phyloP scores from a whole-genome alignment of 2,113 vertebrate species.

The Anarrhichthys ocellatus region DNA sequence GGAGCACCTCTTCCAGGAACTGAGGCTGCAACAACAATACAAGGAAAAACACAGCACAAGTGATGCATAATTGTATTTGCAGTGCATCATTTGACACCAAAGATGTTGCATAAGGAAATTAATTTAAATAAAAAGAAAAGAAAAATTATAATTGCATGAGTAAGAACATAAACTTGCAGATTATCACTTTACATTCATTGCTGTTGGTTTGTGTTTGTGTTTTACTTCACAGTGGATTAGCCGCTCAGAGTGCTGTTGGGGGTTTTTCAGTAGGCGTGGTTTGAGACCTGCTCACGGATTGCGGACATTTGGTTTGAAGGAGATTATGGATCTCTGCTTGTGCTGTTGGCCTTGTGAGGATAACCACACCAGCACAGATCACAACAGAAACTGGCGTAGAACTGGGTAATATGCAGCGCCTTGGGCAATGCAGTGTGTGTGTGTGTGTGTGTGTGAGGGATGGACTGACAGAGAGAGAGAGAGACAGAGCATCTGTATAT shows the following conservation, averaged over 20 bases:
- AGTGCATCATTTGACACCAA: neutral
- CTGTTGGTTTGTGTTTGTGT: constrained; percentile 18
- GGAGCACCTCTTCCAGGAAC: constrained; percentile 21
- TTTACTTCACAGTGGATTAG: constrained; percentile 46
- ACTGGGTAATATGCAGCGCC: constrained; percentile 24
- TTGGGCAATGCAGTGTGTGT: constrained; percentile 4
- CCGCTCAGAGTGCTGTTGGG: constrained; percentile 17
- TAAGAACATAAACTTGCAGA: constrained; percentile 17
- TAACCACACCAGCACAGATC: constrained; percentile 62
- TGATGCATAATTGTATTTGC: neutral
- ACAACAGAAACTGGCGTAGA: constrained; percentile 46
- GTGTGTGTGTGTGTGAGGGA: constrained; percentile 7
- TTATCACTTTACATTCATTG: constrained; percentile 25
- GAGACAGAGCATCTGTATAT: constrained; percentile 14
- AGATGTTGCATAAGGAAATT: neutral
- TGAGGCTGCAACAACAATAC: neutral
- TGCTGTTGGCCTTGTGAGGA: constrained; percentile 42
- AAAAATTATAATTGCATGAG: neutral
- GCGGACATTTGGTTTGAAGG: constrained; percentile 59
- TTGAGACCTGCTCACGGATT: constrained; percentile 32
- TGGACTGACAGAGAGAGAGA: neutral
- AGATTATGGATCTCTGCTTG: constrained; percentile 53
- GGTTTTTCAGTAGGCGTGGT: constrained; percentile 32
- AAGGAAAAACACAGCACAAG: constrained; percentile 5
- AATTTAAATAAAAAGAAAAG: neutral